Percentiles rank a stretch among this genome's conserved stretches.
Evolutionary conservation across 2,113 vertebrate species (phyloP).

Genomic region (Perca flavescens): DNA sequence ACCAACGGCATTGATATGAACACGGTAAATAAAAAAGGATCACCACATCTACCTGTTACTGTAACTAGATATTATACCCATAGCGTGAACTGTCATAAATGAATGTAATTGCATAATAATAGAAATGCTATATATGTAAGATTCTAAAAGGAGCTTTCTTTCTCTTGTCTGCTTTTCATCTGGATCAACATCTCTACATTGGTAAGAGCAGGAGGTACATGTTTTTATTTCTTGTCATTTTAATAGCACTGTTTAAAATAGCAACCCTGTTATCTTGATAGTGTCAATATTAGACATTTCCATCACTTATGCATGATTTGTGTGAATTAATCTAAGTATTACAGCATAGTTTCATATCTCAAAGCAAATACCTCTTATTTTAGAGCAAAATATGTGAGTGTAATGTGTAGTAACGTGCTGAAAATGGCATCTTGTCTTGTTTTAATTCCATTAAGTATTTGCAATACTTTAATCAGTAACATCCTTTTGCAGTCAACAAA

Average conservation of each 20-base stretch:
- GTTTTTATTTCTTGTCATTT: slow-evolving; percentile 69
- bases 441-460: neutral
- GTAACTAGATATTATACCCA: neutral
- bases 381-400: neutral
- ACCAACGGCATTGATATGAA: slow-evolving; percentile 99
- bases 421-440: neutral
- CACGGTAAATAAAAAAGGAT: slow-evolving; percentile 87
- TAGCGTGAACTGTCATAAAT: neutral
- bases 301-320: slow-evolving; percentile 5
- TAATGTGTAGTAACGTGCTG: neutral
- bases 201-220: slow-evolving; percentile 99
- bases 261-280: neutral
- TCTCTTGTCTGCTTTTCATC: slow-evolving; percentile 90
- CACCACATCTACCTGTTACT: neutral
- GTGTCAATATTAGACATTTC: neutral
- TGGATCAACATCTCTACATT: slow-evolving; percentile 91
- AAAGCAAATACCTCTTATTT: neutral
- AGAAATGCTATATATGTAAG: slow-evolving; percentile 40
- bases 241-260: slow-evolving; percentile 17
- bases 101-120: neutral
- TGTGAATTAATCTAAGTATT: neutral
- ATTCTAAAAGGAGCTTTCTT: slow-evolving; percentile 92
- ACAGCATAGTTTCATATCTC: neutral
- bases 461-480: neutral
- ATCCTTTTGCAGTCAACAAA: neutral